Evolutionary conservation across 2,113 vertebrate species (phyloP).

Genomic region (Amblyornis subalaris): DNA sequence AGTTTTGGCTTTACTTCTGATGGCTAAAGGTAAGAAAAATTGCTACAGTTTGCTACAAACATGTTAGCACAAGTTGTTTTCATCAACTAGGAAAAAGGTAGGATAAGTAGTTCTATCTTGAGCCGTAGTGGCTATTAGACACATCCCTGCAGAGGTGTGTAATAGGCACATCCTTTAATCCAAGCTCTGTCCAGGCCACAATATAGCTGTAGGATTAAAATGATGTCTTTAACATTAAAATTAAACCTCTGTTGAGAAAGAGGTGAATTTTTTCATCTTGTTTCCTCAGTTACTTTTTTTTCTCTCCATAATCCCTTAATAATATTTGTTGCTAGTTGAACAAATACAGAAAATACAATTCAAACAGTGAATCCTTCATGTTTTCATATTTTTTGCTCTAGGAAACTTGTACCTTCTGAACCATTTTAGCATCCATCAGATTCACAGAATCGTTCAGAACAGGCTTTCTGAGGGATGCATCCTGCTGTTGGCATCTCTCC

Average conservation of each 20-base stretch:
- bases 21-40: not conserved
- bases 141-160: not conserved
- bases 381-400: not conserved
- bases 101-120: not conserved
- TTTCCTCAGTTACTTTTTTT: not conserved
- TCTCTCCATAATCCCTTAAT: not conserved
- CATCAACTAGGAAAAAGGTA: not conserved
- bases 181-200: not conserved
- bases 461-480: constrained; percentile 12
- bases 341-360: not conserved
- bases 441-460: not conserved
- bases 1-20: not conserved
- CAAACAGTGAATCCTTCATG: not conserved
- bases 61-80: not conserved
- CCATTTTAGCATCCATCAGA: not conserved
- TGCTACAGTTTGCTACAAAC: not conserved
- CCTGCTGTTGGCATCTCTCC: not conserved
- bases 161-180: not conserved
- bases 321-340: not conserved
- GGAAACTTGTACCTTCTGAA: not conserved
- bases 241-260: not conserved
- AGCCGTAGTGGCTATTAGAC: not conserved
- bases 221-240: not conserved
- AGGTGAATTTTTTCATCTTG: not conserved
- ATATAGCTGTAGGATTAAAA: not conserved